Evolutionary conservation across 2,113 vertebrate species (phyloP).

Genomic region (Ciconia stormi): DNA sequence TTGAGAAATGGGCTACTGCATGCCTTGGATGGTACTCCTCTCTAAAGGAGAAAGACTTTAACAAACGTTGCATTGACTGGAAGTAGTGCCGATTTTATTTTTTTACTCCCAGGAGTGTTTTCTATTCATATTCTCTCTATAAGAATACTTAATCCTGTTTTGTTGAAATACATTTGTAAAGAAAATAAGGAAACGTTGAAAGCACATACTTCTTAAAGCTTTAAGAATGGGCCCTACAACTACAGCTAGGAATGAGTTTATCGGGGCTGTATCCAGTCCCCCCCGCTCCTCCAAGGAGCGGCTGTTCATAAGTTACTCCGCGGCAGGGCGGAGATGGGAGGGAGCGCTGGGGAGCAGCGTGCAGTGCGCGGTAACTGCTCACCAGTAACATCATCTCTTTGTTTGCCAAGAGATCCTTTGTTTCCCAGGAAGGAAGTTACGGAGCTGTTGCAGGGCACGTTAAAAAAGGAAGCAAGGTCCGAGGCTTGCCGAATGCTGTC

Average conservation of each 20-base stretch:
- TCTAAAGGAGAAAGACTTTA: not conserved
- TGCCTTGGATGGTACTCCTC: not conserved
- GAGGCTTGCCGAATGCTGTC: fast-evolving
- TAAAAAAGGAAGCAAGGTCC: not conserved
- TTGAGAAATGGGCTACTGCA: not conserved
- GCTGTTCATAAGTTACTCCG: fast-evolving
- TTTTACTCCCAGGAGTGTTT: not conserved
- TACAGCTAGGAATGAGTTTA: fast-evolving
- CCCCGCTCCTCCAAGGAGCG: no score
- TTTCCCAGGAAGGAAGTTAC: fast-evolving
- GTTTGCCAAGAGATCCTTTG: not conserved
- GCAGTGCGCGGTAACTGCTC: not conserved
- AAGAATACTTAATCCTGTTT: not conserved
- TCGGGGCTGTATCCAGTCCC: fast-evolving
- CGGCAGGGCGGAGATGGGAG: not conserved
- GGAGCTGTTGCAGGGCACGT: not conserved
- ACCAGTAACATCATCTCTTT: fast-evolving
- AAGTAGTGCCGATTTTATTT: not conserved
- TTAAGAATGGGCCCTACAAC: fast-evolving
- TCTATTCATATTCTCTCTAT: not conserved
- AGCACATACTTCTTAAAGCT: not conserved
- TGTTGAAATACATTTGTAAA: not conserved
- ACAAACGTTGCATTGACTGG: not conserved
- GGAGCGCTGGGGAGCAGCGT: not conserved
- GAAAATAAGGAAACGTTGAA: no score